phyloP scores from a whole-genome alignment of 2,888 invertebrate species.

The Drosophila kokeensis region DNA sequence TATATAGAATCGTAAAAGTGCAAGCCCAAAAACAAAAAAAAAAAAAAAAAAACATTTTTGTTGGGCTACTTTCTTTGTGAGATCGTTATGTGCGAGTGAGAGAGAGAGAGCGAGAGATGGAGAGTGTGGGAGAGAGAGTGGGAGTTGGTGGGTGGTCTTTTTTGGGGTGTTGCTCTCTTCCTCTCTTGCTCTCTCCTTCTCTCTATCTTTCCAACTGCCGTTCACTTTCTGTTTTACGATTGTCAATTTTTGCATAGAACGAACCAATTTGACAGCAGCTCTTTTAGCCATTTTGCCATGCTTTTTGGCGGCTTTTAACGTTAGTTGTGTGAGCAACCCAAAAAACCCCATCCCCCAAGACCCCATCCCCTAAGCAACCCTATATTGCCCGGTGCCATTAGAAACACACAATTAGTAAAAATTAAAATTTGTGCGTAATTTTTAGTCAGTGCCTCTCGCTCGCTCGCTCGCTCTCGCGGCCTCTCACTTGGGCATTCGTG shows the following conservation, averaged over 20 bases:
- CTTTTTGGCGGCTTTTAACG: not conserved
- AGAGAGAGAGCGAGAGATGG: not conserved
- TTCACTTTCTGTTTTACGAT: slow-evolving; percentile 1
- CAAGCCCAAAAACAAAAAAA: slow-evolving; percentile 20
- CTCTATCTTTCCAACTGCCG: slow-evolving; percentile 1
- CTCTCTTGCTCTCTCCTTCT: not conserved
- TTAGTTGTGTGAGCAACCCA: not conserved
- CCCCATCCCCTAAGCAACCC: not conserved
- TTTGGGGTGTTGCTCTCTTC: not conserved
- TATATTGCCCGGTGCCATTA: not conserved
- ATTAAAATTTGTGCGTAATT: not conserved
- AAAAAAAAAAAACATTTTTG: not conserved
- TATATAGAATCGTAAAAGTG: slow-evolving; percentile 11
- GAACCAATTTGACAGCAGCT: not conserved
- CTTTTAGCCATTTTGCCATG: not conserved
- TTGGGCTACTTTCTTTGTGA: slow-evolving; percentile 52
- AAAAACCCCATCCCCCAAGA: not conserved
- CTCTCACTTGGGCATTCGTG: not conserved
- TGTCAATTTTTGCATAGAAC: not conserved
- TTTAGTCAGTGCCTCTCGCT: not conserved
- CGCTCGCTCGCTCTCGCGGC: not conserved
- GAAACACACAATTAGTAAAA: not conserved
- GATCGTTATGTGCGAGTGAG: slow-evolving; percentile 34
- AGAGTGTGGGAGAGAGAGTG: not conserved
- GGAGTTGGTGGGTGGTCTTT: slow-evolving; percentile 1